These are phyloP conservation scores for Archivesica marissinica DNA, from an alignment of 1,140 invertebrate species.

Conservation along the genomic window DNA sequence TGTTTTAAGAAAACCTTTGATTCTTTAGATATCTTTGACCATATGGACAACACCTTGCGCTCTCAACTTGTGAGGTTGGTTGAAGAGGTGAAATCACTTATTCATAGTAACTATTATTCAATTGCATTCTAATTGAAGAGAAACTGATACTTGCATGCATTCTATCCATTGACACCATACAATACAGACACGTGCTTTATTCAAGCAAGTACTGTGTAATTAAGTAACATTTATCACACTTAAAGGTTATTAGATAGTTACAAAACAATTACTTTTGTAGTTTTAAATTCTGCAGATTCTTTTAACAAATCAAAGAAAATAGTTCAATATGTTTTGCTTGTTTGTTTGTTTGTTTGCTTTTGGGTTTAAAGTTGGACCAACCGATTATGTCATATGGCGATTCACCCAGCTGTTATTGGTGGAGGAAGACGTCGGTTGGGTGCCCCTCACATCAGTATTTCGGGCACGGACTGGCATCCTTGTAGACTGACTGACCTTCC, in stretches of 20 bases:
- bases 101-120: conserved; percentile 26
- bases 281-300: not conserved
- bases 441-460: too few relatives aligned
- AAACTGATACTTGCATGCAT: conserved; percentile 18
- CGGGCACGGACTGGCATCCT: too few relatives aligned
- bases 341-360: too few relatives aligned
- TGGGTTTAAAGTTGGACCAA: too few relatives aligned
- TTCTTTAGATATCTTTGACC: conserved; percentile 37
- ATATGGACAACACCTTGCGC: conserved; percentile 34
- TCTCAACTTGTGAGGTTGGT: conserved; percentile 46
- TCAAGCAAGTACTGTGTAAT: conserved; percentile 8
- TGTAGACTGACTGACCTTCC: too few relatives aligned
- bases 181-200: conserved; percentile 45
- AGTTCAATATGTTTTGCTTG: too few relatives aligned
- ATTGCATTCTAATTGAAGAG: conserved; percentile 22
- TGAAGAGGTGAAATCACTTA: not conserved
- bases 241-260: conserved; percentile 49
- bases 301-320: not conserved
- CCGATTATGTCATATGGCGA: too few relatives aligned
- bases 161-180: conserved; percentile 15
- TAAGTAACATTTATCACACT: conserved; percentile 49
- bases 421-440: too few relatives aligned
- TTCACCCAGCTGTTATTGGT: too few relatives aligned
- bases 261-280: conserved; percentile 38
- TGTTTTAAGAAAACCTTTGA: conserved; percentile 9